These are phyloP conservation scores for Mythimna lalbum DNA, from an alignment of 2,888 invertebrate genomes.

Conservation along the genomic window DNA sequence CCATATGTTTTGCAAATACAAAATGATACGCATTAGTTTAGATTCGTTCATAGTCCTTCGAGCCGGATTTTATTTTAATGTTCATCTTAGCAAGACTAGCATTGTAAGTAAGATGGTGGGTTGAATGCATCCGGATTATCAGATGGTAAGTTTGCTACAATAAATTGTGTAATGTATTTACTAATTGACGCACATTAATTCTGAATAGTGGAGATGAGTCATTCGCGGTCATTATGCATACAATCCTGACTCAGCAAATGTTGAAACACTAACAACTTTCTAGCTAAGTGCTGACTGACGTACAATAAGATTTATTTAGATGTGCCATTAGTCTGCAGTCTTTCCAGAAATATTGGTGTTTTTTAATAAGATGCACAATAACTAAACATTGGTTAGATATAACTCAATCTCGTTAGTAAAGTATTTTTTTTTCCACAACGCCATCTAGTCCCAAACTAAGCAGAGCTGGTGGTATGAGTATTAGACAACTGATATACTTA, in stretches of 20 bases:
- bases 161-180: not conserved
- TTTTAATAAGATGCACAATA: not conserved
- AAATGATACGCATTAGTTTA: not conserved
- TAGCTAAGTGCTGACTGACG: not conserved
- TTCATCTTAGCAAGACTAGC: too few relatives aligned
- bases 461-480: too few relatives aligned
- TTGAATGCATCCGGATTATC: not conserved
- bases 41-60: not conserved
- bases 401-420: too few relatives aligned
- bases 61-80: not conserved
- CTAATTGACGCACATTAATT: not conserved
- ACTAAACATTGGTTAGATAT: too few relatives aligned
- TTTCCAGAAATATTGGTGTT: not conserved
- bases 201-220: not conserved
- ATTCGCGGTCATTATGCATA: not conserved
- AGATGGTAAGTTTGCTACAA: not conserved
- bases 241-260: constrained; percentile 16
- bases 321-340: not conserved
- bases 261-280: constrained; percentile 22
- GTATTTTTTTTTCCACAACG: too few relatives aligned
- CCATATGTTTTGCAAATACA: not conserved
- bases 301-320: not conserved
- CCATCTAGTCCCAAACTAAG: too few relatives aligned
- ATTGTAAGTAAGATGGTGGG: not conserved
- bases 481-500: too few relatives aligned